These are phyloP conservation scores for Lipophrys pholis DNA, from an alignment of 2,113 vertebrate genomes.

Conservation along the genomic window DNA sequence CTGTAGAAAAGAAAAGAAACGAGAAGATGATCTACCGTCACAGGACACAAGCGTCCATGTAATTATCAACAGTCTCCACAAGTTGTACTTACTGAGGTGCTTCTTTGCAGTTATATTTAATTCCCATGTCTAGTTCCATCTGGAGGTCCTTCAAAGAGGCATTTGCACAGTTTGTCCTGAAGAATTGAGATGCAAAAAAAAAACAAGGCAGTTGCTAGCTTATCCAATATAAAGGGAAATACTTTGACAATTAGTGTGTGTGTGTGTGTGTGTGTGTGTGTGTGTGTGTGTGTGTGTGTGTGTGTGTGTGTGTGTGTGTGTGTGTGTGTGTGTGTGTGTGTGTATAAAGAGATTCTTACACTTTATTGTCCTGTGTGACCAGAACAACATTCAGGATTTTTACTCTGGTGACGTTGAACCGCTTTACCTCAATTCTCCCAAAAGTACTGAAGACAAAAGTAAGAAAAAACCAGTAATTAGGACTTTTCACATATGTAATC, in stretches of 20 bases:
- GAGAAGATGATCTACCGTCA: neutral
- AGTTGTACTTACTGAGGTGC: slow-evolving; percentile 67
- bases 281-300: too few relatives aligned
- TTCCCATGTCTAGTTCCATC: slow-evolving; percentile 39
- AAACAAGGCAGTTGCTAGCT: neutral
- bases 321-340: too few relatives aligned
- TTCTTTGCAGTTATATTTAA: slow-evolving; percentile 67
- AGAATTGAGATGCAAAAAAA: neutral
- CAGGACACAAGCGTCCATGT: too few relatives aligned
- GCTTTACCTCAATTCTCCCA: slow-evolving; percentile 83
- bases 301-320: too few relatives aligned
- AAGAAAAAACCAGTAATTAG: too few relatives aligned
- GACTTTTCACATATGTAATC: too few relatives aligned
- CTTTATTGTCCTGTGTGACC: slow-evolving; percentile 68
- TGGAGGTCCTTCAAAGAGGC: slow-evolving; percentile 67
- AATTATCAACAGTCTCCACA: neutral
- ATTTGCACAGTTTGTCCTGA: slow-evolving; percentile 67
- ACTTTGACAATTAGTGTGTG: too few relatives aligned
- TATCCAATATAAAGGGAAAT: neutral
- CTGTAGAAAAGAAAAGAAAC: slow-evolving; percentile 38
- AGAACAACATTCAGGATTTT: slow-evolving; percentile 83
- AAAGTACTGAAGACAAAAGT: slow-evolving; percentile 80
- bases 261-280: too few relatives aligned
- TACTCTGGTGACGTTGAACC: slow-evolving; percentile 76
- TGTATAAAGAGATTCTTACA: slow-evolving; percentile 46